Evolutionary conservation across 2,113 vertebrate genomes (phyloP), one percentile per base, ranked within the genome.

Genomic region (Brienomyrus brachyistius): DNA sequence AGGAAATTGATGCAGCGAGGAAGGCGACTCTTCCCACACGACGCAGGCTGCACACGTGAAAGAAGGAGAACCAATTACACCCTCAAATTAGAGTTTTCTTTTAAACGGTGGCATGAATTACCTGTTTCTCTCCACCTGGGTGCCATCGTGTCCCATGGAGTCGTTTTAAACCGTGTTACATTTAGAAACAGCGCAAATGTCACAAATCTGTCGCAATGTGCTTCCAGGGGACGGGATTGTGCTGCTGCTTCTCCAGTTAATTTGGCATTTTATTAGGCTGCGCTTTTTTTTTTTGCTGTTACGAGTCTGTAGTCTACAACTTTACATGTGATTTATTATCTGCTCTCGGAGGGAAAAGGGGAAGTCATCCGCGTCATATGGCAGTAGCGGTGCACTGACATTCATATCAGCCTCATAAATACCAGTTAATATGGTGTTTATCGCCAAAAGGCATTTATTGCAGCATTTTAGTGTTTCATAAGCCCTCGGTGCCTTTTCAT

Each of bases 391-490:
- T 87, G 27, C n/a, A 85, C 19, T 86, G 45, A 89, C 86, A 89
- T 77, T 48, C 31, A 8, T 82, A 88, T 91, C 90, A 84, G 91
- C 91, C 91, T 89, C 56, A 62, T 92, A 90, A 89, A 90, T 90
- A 90, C 92, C 87, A 91, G 91, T 92, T 93, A 86, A 51, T 50
- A 48, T 89, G 45, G 83, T 86, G 83, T 85, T 85, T 45, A 85
- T 45, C 21, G 82, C 45, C 82, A 45, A 84, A 84, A 47, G 21
- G 13, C 19, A 84, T 48, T 84, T 45, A 84, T 45, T 47, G 47
- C 47, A 27, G n/a, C 45, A 48, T 85, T 47, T 85, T 9, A 48
- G 83, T 50, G 45, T 85, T 85, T 40, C 35, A 4, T 40, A 77
- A 77, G 31, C 70, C 70, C 70, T 35, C 31, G 15, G 70, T 77